Evolutionary conservation across 2,113 vertebrate genomes (phyloP).

Genomic region (Glaucidium brasilianum): DNA sequence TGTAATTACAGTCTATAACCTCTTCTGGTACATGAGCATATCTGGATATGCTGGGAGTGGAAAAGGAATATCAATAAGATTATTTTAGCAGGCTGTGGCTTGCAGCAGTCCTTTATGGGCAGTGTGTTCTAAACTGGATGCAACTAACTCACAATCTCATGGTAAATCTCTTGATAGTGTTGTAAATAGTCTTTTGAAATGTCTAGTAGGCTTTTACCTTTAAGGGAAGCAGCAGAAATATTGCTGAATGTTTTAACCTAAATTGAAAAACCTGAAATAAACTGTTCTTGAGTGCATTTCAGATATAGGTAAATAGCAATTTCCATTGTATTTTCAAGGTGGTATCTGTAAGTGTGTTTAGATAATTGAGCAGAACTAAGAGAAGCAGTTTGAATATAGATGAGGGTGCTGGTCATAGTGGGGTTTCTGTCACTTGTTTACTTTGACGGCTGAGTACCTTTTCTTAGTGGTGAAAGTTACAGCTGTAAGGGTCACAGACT

Average conservation of each 20-base stretch:
- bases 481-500: neutral
- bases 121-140: neutral
- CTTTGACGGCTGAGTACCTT: neutral
- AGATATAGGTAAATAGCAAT: neutral
- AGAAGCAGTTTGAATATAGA: neutral
- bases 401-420: neutral
- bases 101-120: neutral
- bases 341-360: neutral
- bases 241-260: neutral
- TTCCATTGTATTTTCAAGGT: neutral
- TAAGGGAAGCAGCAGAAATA: neutral
- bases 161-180: neutral
- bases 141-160: neutral
- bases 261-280: neutral
- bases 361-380: neutral
- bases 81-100: neutral
- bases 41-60: neutral
- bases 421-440: neutral
- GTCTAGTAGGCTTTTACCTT: neutral
- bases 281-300: neutral
- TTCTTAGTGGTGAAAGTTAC: neutral
- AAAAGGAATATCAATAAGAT: neutral
- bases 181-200: neutral
- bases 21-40: neutral
- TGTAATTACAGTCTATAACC: rapidly evolving